Percentiles rank a stretch among this genome's conserved stretches.
Evolutionary conservation across 1,140 invertebrate genomes (phyloP).

Genomic region (Alviniconcha marisindica): DNA sequence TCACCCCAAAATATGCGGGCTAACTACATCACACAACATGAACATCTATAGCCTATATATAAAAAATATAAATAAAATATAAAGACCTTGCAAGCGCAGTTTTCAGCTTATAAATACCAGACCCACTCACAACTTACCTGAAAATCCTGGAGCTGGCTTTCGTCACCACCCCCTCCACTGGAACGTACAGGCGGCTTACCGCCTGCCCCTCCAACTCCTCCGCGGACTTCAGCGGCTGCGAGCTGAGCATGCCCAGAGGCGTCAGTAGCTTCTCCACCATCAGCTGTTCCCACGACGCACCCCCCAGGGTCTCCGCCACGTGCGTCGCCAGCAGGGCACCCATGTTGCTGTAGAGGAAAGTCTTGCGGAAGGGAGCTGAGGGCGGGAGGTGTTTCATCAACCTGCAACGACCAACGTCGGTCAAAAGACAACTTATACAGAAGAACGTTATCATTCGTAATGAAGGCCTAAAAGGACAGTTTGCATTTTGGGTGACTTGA

Average conservation of each 20-base stretch:
- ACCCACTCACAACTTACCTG: constrained; percentile 21
- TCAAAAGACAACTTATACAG: no score
- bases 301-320: constrained; percentile 15
- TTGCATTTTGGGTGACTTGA: no score
- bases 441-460: no score
- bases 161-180: constrained; percentile 6
- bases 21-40: no score
- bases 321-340: neutral
- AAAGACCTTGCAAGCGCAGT: no score
- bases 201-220: neutral
- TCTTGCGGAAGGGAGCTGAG: constrained; percentile 11
- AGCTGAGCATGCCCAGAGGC: constrained; percentile 26
- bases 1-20: no score
- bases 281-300: constrained; percentile 27
- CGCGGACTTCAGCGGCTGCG: neutral
- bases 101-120: no score
- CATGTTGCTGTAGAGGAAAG: constrained; percentile 35
- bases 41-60: no score
- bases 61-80: no score
- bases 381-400: constrained; percentile 15
- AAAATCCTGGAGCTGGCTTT: neutral
- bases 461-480: no score
- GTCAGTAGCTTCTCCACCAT: constrained; percentile 22
- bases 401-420: neutral
- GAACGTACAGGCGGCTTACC: constrained; percentile 3